phyloP scores from a whole-genome alignment of 2,888 invertebrate species.

The Masnerella sp. region DNA sequence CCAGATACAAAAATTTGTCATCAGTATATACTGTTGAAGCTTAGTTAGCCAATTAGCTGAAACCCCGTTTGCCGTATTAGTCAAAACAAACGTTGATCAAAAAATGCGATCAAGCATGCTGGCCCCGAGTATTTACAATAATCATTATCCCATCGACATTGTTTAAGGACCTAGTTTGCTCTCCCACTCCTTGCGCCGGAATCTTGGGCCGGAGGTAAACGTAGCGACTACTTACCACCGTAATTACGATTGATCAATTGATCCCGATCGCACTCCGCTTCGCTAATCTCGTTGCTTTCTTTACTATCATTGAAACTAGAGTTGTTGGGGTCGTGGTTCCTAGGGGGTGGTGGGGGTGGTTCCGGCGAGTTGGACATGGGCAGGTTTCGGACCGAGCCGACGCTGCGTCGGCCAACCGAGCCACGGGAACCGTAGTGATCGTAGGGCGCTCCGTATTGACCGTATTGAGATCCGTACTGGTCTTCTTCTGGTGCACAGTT shows the following conservation, averaged over 20 bases:
- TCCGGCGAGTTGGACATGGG: slow-evolving; percentile 81
- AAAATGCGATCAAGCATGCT: slow-evolving; percentile 23
- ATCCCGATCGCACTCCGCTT: slow-evolving; percentile 94
- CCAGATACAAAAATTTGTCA: slow-evolving; percentile 37
- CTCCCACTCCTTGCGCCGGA: slow-evolving; percentile 47
- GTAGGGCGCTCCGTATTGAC: slow-evolving; percentile 89
- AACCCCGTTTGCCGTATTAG: slow-evolving; percentile 3
- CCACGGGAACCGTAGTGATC: slow-evolving; percentile 93
- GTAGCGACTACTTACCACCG: slow-evolving; percentile 83
- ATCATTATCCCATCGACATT: slow-evolving; percentile 3
- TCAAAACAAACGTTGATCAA: neutral
- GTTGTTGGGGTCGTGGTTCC: slow-evolving; percentile 88
- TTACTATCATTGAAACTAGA: slow-evolving; percentile 94
- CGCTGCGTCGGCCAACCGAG: slow-evolving; percentile 84
- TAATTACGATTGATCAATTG: slow-evolving; percentile 88
- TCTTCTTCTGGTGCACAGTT: slow-evolving; percentile 95
- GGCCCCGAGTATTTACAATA: slow-evolving; percentile 17
- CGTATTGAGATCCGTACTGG: slow-evolving; percentile 93
- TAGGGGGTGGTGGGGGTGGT: slow-evolving; percentile 86
- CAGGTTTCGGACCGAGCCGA: slow-evolving; percentile 81
- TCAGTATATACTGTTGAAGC: slow-evolving; percentile 29
- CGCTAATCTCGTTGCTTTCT: slow-evolving; percentile 95
- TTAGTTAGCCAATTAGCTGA: neutral
- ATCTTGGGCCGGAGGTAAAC: slow-evolving; percentile 24
- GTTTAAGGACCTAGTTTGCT: slow-evolving; percentile 30